Conservation (phyloP, 2,113 vertebrate genomes). For the Mesoclemmys tuberculata region DNA sequence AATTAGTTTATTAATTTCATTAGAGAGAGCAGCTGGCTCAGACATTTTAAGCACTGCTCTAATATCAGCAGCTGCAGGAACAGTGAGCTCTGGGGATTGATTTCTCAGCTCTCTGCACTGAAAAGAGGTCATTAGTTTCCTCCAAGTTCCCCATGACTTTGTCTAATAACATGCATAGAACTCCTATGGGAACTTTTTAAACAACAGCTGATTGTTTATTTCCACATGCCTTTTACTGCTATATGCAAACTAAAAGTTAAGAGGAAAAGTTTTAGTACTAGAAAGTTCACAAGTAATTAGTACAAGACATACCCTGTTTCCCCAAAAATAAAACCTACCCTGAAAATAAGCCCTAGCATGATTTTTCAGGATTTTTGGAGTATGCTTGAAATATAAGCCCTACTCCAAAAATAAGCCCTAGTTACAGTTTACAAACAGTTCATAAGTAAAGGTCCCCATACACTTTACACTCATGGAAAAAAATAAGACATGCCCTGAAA, state of each 20-base stretch:
- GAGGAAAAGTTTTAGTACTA: constrained; percentile 15
- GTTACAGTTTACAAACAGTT: no score
- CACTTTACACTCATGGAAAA: no score
- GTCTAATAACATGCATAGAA: not conserved
- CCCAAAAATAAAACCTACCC: no score
- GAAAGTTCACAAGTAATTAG: not conserved
- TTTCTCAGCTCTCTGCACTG: constrained; percentile 12
- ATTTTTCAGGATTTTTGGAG: no score
- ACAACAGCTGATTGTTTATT: constrained; percentile 13
- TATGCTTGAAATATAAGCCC: no score
- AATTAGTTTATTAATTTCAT: not conserved
- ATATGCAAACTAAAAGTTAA: not conserved
- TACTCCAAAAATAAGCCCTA: no score
- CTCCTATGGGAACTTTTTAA: constrained; percentile 6
- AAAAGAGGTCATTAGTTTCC: constrained; percentile 29
- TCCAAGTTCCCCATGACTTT: constrained; percentile 23
- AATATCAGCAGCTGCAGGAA: constrained; percentile 19
- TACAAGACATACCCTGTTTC: not conserved
- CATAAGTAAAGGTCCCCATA: no score
- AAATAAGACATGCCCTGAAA: no score
- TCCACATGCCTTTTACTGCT: not conserved
- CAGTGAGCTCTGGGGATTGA: not conserved
- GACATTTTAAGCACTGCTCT: not conserved
- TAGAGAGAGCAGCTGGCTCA: not conserved
- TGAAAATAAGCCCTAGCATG: no score